Conservation (phyloP, 2,113 vertebrate genomes). For the Elephantulus edwardii region DNA sequence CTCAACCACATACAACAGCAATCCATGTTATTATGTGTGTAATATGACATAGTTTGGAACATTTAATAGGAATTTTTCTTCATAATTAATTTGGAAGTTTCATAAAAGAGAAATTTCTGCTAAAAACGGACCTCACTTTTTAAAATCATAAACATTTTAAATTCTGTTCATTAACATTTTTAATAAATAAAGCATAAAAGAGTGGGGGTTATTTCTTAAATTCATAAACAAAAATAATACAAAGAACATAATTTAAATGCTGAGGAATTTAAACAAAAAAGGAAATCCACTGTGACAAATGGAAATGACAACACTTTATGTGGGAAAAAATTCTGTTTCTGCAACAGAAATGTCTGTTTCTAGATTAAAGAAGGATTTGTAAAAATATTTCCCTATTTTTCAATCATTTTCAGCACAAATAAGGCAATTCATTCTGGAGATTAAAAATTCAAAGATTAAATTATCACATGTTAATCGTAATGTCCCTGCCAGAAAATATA, state of each 20-base stretch:
- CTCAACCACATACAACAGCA: too few relatives aligned
- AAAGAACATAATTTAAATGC: background rate
- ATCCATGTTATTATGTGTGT: background rate
- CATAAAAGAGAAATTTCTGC: background rate
- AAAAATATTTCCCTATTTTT: constrained; percentile 24
- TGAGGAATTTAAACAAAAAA: constrained; percentile 17
- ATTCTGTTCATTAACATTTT: background rate
- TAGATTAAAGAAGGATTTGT: constrained; percentile 48
- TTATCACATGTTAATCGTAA: background rate
- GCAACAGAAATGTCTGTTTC: constrained; percentile 45
- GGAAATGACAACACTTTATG: constrained; percentile 16
- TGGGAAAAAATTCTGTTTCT: background rate
- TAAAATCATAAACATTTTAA: background rate
- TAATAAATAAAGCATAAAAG: background rate
- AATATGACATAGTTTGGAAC: background rate
- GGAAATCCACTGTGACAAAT: constrained; percentile 6
- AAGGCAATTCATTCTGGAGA: constrained; percentile 40
- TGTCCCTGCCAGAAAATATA: background rate
- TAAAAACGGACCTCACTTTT: background rate
- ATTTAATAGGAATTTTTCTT: background rate
- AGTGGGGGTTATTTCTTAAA: background rate
- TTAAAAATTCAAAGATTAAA: constrained; percentile 3
- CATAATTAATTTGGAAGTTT: background rate
- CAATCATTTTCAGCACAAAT: constrained; percentile 37
- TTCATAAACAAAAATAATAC: background rate